Percentiles rank a stretch among this genome's conserved stretches.
Evolutionary conservation across 2,888 invertebrate species (phyloP).

Genomic region (Andrena flavipes): DNA sequence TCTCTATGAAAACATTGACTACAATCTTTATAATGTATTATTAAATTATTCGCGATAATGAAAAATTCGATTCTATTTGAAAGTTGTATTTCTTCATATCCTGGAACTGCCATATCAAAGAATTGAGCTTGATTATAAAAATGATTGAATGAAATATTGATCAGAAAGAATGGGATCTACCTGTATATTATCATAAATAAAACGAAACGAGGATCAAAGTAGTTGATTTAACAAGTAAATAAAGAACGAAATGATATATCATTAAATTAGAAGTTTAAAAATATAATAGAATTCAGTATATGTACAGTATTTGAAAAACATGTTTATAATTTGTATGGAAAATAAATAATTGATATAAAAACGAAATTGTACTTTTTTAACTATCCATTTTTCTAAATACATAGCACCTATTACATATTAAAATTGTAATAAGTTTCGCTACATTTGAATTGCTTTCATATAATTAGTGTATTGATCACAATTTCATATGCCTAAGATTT

Average conservation of each 20-base stretch:
- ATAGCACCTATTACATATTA: no score
- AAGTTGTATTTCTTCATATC: conserved; percentile 86
- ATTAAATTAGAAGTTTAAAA: conserved; percentile 85
- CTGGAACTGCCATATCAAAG: conserved; percentile 89
- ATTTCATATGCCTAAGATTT: no score
- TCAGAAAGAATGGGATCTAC: conserved; percentile 77
- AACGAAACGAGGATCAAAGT: conserved; percentile 84
- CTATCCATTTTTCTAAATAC: neutral
- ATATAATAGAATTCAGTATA: conserved; percentile 85
- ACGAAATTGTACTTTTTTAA: conserved; percentile 32
- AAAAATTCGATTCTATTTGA: conserved; percentile 38
- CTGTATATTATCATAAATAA: conserved; percentile 84
- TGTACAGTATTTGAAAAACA: conserved; percentile 94
- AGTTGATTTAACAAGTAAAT: conserved; percentile 84
- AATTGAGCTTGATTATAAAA: conserved; percentile 84
- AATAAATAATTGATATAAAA: conserved; percentile 85
- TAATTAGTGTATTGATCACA: no score
- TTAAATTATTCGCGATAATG: conserved; percentile 33
- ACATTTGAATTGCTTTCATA: no score
- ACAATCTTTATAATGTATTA: conserved; percentile 9
- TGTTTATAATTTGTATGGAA: conserved; percentile 94
- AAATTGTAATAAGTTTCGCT: no score
- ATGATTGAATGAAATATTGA: conserved; percentile 75
- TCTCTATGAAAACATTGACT: conserved; percentile 66
- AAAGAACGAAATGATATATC: conserved; percentile 86